Conservation (phyloP, 2,797 vertebrate species). For the Poecile montanus region DNA sequence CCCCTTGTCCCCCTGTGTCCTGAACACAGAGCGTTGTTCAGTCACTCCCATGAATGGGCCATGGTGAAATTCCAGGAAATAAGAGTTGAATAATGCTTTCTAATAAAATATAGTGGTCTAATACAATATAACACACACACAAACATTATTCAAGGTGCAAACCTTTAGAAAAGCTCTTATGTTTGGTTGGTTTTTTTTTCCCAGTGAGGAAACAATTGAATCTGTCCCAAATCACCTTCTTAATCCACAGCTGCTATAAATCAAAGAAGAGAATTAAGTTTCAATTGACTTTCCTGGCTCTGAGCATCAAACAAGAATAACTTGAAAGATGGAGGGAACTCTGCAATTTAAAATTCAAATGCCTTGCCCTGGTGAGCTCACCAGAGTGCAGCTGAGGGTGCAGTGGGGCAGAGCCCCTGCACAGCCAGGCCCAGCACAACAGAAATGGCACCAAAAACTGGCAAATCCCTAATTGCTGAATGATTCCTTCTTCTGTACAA, state of each 20-base stretch:
- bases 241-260: slow-evolving; percentile 79
- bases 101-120: slow-evolving; percentile 48
- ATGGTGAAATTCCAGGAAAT: background rate
- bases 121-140: background rate
- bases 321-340: slow-evolving; percentile 68
- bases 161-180: slow-evolving; percentile 66
- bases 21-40: background rate
- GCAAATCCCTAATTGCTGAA: background rate
- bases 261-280: slow-evolving; percentile 83
- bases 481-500: background rate
- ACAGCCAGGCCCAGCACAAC: background rate
- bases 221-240: slow-evolving; percentile 71
- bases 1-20: background rate
- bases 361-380: background rate
- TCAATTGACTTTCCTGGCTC: slow-evolving; percentile 80
- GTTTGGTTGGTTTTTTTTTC: background rate
- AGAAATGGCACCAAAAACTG: background rate
- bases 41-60: background rate
- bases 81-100: slow-evolving; percentile 3
- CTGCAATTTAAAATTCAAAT: slow-evolving; percentile 68
- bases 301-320: slow-evolving; percentile 65
- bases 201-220: slow-evolving; percentile 72
- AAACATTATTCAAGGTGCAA: slow-evolving; percentile 68
- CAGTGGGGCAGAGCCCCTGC: background rate
- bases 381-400: background rate